Evolutionary conservation across 2,113 vertebrate genomes (phyloP).

Genomic region (Gadus macrocephalus): DNA sequence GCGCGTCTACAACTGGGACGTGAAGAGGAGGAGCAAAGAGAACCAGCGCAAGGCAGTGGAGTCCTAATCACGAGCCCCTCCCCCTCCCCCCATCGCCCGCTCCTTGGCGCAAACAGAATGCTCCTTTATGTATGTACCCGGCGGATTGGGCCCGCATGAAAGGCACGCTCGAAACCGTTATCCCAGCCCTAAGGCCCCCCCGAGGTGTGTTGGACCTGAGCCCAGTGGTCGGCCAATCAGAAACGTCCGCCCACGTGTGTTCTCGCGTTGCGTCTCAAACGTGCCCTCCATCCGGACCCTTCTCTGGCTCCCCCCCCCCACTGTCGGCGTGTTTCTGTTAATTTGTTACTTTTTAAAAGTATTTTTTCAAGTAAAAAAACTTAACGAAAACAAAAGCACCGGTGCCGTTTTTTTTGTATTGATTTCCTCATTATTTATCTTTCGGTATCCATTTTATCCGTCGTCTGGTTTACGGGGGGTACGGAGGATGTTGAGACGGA

Average conservation of each 20-base stretch:
- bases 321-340: slow-evolving; percentile 59
- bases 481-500: too few relatives aligned
- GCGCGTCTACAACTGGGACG: slow-evolving; percentile 99
- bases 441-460: background rate
- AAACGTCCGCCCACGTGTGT: too few relatives aligned
- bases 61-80: slow-evolving; percentile 64
- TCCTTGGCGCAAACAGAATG: background rate
- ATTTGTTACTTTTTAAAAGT: slow-evolving; percentile 78
- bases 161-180: too few relatives aligned
- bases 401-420: slow-evolving; percentile 57
- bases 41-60: slow-evolving; percentile 85
- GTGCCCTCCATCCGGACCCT: background rate
- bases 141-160: background rate
- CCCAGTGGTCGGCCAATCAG: too few relatives aligned
- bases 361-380: slow-evolving; percentile 82
- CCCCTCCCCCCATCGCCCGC: slow-evolving; percentile 6
- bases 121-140: slow-evolving; percentile 23
- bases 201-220: too few relatives aligned
- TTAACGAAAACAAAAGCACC: slow-evolving; percentile 56
- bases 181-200: too few relatives aligned
- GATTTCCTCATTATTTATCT: slow-evolving; percentile 22
- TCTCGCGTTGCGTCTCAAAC: background rate
- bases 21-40: slow-evolving; percentile 96
- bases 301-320: slow-evolving; percentile 23
- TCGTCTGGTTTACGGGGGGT: too few relatives aligned